These are phyloP conservation scores for Bedellia somnulentella DNA, from an alignment of 2,888 invertebrate species.

Conservation along the genomic window DNA sequence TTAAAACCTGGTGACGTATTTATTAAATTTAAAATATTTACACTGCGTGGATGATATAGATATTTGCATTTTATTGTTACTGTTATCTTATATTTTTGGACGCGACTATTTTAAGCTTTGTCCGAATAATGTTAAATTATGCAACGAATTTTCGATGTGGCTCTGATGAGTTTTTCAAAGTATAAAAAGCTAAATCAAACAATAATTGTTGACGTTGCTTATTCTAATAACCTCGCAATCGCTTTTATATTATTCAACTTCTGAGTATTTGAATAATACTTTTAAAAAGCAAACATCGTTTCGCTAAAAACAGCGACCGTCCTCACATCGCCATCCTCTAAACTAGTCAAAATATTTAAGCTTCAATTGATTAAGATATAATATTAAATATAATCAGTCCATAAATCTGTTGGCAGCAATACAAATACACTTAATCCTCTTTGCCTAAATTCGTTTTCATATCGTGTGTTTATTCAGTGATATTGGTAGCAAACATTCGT, in stretches of 20 bases:
- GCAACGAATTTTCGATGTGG: constrained; percentile 11
- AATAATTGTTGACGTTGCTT: too few relatives aligned
- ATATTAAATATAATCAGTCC: constrained; percentile 2
- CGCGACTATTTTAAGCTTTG: constrained; percentile 42
- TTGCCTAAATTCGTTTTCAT: background rate
- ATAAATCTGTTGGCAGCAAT: constrained; percentile 22
- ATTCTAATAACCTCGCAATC: too few relatives aligned
- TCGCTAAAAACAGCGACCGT: too few relatives aligned
- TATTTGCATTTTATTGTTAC: constrained; percentile 50
- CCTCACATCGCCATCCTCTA: constrained; percentile 58
- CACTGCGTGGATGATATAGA: constrained; percentile 53
- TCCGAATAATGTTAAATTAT: constrained; percentile 35
- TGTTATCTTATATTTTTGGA: constrained; percentile 56
- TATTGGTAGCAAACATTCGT: too few relatives aligned
- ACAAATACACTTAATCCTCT: constrained; percentile 8
- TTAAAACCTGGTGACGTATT: constrained; percentile 43
- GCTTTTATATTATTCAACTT: too few relatives aligned
- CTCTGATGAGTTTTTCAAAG: constrained; percentile 7
- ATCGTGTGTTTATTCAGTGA: too few relatives aligned
- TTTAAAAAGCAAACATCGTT: too few relatives aligned
- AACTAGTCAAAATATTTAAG: constrained; percentile 52
- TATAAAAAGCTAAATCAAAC: too few relatives aligned
- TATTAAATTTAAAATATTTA: constrained; percentile 54
- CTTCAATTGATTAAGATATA: constrained; percentile 11
- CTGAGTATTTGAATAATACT: too few relatives aligned